Conservation (phyloP, 37 sponge, comb jelly and placozoan genomes). For the Ephydatia muelleri region DNA sequence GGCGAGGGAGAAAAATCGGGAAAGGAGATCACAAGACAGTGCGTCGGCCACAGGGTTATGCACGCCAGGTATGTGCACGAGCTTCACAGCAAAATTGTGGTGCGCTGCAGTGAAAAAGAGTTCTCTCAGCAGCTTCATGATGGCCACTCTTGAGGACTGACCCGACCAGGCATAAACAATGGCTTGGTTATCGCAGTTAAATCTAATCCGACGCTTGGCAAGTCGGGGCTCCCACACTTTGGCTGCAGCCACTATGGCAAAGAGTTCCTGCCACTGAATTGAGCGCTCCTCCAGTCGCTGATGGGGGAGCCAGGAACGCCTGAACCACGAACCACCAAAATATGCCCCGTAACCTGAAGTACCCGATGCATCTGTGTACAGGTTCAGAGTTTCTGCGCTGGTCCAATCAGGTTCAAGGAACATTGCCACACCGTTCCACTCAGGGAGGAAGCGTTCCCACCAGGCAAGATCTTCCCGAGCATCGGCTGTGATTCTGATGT, state of each 20-base stretch:
- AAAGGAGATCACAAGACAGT: slow-evolving; percentile 20
- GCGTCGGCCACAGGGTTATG: slow-evolving; percentile 21
- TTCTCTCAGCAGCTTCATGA: slow-evolving; percentile 28
- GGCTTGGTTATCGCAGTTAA: slow-evolving; percentile 35
- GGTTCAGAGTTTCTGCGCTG: neutral
- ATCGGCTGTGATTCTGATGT: slow-evolving; percentile 6
- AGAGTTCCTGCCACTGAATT: slow-evolving; percentile 22
- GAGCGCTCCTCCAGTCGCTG: neutral
- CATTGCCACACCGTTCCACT: slow-evolving; percentile 33
- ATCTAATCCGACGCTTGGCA: neutral
- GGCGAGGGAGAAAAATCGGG: slow-evolving; percentile 5
- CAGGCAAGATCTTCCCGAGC: slow-evolving; percentile 19
- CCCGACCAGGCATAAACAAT: slow-evolving; percentile 11
- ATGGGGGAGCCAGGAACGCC: slow-evolving; percentile 16
- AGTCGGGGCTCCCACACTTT: slow-evolving; percentile 16
- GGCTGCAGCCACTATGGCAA: slow-evolving; percentile 18
- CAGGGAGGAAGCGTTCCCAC: slow-evolving; percentile 24
- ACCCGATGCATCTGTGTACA: slow-evolving; percentile 55
- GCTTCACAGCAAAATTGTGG: neutral
- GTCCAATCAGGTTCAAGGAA: slow-evolving; percentile 14
- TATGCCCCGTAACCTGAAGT: slow-evolving; percentile 34
- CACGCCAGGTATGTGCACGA: slow-evolving; percentile 31
- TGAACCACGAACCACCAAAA: slow-evolving; percentile 32
- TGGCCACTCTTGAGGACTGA: neutral
- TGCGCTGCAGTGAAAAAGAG: slow-evolving; percentile 16